These are phyloP conservation scores for Pipra filicauda DNA, from an alignment of 2,113 vertebrate genomes.

Conservation along the genomic window DNA sequence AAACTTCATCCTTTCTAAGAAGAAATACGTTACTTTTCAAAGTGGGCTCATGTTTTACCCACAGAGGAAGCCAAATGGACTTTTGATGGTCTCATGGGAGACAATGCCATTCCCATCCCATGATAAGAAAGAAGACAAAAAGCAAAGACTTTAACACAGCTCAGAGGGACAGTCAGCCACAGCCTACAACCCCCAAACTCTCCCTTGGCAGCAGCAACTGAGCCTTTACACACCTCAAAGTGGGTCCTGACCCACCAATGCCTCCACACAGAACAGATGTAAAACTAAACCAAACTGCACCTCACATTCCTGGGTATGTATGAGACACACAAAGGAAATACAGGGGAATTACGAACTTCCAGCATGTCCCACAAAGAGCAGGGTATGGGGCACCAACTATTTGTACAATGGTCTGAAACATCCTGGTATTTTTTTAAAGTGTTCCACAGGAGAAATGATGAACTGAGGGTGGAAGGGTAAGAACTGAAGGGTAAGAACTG, in stretches of 20 bases:
- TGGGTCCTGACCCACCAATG: neutral
- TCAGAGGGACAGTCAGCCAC: neutral
- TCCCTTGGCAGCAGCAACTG: neutral
- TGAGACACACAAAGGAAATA: no score
- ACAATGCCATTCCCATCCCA: neutral
- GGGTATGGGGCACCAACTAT: no score
- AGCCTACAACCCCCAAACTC: neutral
- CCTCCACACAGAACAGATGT: no score
- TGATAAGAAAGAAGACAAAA: neutral
- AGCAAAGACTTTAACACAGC: neutral
- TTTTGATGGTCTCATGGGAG: neutral
- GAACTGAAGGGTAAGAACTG: no score
- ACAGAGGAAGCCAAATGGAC: neutral
- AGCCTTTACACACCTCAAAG: neutral
- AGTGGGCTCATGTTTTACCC: accelerated
- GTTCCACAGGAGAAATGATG: no score
- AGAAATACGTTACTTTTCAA: neutral
- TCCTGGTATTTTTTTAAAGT: no score
- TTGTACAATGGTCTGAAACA: no score
- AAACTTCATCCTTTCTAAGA: neutral
- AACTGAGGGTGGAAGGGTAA: no score
- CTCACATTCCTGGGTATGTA: no score
- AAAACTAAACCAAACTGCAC: no score
- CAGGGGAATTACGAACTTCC: no score
- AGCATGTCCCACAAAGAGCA: no score